Percentiles rank a stretch among this genome's conserved stretches.
phyloP scores from a whole-genome alignment of 2,888 invertebrate species.

The Microplitis deprimator region DNA sequence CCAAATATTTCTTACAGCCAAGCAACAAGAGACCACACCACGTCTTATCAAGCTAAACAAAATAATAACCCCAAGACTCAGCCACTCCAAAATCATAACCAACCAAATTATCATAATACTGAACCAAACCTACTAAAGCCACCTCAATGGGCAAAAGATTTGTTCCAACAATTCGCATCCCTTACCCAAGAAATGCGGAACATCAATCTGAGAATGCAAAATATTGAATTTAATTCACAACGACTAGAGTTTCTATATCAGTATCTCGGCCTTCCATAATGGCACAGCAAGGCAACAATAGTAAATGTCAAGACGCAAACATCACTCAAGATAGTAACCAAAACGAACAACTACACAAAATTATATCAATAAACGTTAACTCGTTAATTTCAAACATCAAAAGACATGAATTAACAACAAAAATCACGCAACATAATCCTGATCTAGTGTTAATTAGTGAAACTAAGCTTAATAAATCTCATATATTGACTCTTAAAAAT shows the following conservation, averaged over 20 bases:
- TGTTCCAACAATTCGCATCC: background rate
- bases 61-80: too few species aligned
- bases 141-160: background rate
- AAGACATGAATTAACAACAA: background rate
- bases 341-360: background rate
- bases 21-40: conserved; percentile 8
- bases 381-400: background rate
- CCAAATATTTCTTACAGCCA: background rate
- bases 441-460: background rate
- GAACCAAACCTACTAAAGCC: conserved; percentile 27
- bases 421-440: background rate
- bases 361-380: background rate
- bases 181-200: background rate
- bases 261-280: background rate
- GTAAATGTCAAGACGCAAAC: background rate
- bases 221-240: background rate
- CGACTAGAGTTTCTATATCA: background rate
- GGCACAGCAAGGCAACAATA: background rate
- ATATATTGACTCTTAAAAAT: too few species aligned
- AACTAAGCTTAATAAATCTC: too few species aligned
- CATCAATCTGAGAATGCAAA: background rate
- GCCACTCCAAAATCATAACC: too few species aligned
- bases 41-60: conserved; percentile 9
- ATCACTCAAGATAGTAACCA: background rate
- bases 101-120: too few species aligned